These are phyloP conservation scores for Micronycteris hirsuta DNA, from an alignment of 2,113 vertebrate genomes.

Conservation along the genomic window DNA sequence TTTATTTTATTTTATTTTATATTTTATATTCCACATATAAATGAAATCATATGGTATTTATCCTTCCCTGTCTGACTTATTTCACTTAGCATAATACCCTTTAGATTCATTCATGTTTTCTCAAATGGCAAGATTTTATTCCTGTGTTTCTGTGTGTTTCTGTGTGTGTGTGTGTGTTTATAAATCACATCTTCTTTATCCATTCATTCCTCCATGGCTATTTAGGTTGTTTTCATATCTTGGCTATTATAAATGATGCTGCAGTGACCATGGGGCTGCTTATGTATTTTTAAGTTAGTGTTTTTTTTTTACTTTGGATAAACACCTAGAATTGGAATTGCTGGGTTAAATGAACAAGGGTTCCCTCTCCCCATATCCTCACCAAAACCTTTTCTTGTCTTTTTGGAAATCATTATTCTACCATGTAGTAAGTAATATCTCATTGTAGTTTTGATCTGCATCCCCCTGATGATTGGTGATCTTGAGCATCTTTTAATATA, in stretches of 20 bases:
- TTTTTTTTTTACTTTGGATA: not conserved
- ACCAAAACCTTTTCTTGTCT: not conserved
- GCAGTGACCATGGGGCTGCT: not conserved
- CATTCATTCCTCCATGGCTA: not conserved
- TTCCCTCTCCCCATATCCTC: not conserved
- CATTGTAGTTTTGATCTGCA: not conserved
- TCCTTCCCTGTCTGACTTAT: too few species aligned
- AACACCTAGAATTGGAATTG: not conserved
- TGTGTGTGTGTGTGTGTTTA: too few species aligned
- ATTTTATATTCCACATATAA: too few species aligned
- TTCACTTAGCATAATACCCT: too few species aligned
- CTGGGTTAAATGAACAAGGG: not conserved
- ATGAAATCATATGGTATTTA: too few species aligned
- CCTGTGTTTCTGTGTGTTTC: too few species aligned
- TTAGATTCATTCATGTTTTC: too few species aligned
- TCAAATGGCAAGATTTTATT: too few species aligned
- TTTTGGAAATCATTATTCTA: not conserved
- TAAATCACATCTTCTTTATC: not conserved
- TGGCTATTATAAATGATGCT: not conserved
- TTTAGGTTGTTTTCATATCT: not conserved
- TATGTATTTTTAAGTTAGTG: not conserved
- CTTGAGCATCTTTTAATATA: not conserved
- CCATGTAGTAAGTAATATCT: not conserved
- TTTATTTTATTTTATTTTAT: too few species aligned
- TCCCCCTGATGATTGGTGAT: not conserved